Evolutionary conservation across 1,140 invertebrate species (phyloP).

Genomic region (Brachionus angularis): DNA sequence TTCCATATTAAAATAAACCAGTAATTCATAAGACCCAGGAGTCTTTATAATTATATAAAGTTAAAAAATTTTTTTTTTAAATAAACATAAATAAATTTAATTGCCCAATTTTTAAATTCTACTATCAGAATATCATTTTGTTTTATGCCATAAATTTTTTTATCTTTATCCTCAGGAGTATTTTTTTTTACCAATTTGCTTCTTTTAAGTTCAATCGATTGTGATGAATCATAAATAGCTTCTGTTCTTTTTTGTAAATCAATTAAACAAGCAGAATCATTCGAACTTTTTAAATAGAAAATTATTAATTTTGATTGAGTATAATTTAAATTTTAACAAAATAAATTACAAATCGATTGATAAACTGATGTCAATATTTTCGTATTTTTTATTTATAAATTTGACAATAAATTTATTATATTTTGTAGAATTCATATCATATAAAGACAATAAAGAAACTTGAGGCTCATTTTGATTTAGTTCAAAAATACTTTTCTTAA

Average conservation of each 20-base stretch:
- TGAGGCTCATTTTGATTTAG: background rate
- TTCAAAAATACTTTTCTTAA: too few relatives aligned
- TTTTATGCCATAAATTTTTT: background rate
- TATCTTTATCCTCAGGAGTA: constrained; percentile 12
- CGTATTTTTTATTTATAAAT: background rate
- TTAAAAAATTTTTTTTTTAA: background rate
- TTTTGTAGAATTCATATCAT: background rate
- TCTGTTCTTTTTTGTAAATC: constrained; percentile 26
- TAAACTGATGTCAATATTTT: background rate
- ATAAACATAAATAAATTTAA: background rate
- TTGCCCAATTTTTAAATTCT: constrained; percentile 1
- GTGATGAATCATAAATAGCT: background rate
- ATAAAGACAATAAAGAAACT: background rate
- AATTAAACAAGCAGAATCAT: constrained; percentile 2
- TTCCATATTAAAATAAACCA: background rate
- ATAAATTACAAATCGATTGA: background rate
- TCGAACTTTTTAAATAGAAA: constrained; percentile 3
- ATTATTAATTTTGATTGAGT: background rate
- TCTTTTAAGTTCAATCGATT: background rate
- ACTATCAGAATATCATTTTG: background rate
- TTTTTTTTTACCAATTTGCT: background rate
- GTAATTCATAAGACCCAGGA: background rate
- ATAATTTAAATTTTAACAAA: background rate
- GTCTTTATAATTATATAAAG: background rate
- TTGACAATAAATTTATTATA: background rate